Base-by-base conservation (phyloP, 2,113 vertebrate genomes). In the Epinephelus moara region DNA sequence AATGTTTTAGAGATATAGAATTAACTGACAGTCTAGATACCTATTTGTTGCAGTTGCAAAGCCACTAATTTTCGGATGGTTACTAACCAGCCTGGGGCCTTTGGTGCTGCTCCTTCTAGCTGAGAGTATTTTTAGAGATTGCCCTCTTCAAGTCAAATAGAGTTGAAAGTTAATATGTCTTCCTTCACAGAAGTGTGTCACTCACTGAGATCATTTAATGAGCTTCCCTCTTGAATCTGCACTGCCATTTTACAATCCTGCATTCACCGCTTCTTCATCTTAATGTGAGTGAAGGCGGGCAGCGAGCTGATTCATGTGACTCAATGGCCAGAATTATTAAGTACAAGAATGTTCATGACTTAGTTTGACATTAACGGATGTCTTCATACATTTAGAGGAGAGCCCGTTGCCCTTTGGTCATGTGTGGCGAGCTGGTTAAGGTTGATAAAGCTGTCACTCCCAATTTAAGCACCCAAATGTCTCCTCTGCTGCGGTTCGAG, bases 131-230 rank as follows among this genome's bases (percentile, higher is more conserved):
- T 90, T 84, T 90, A 89, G 85, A 68, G 3, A 25, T 53, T 5
- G 8, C 30, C 60, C 62, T 70, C 33, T 37, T 86, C 53, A 52
- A 79, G 84, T 81, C 85, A 87, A 63, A 50, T 10, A 10, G 79
- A 88, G 86, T 64, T 78, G 61, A 82, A 78, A 77, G 70, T 68
- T 71, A 71, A 83, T 17, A 25, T 37, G 66, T 71, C 69, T 70
- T 79, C 33, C 15, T 45, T 70, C 59, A 25, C 78, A 76, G 68
- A 83, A 87, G 76, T 84, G 66, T 85, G 91, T 83, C 87, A 75
- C 57, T 81, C 60, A 40, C 13, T 64, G 23, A 37, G 69, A 71
- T 53, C 55, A 33, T 25, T 70, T 45, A 80, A 77, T 37, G 47
- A 49, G 45, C 69, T 62, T 40, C 27, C 37, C n/a, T 10, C 23